A percentile compares a stretch with the other conserved stretches of the same genome.
phyloP scores from a whole-genome alignment of 2,888 invertebrate genomes.

The Tinea trinotella region DNA sequence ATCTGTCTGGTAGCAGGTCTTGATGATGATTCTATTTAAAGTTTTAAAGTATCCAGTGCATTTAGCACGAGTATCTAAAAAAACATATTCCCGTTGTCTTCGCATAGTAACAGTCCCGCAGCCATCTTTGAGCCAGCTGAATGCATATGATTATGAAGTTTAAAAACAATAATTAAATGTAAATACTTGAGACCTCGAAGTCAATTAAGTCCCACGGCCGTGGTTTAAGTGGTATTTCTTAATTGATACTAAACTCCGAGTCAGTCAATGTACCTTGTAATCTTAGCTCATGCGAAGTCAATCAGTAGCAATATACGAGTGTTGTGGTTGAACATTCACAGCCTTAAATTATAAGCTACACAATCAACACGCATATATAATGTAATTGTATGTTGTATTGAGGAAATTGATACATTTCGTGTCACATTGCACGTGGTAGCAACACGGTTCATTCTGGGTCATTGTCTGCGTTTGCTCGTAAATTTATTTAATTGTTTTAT shows the following conservation, averaged over 20 bases:
- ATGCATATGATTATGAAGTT: conserved; percentile 8
- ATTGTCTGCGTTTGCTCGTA: not conserved
- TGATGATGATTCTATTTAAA: too few species aligned
- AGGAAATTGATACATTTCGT: conserved; percentile 10
- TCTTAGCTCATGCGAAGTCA: conserved; percentile 19
- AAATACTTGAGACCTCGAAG: not conserved
- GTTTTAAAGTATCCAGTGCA: too few species aligned
- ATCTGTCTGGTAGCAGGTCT: too few species aligned
- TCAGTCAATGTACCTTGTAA: conserved; percentile 16
- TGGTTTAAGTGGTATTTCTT: conserved; percentile 15
- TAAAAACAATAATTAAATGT: conserved; percentile 8
- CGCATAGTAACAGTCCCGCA: not conserved
- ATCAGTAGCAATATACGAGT: conserved; percentile 22
- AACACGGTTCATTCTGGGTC: not conserved
- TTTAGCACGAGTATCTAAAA: too few species aligned
- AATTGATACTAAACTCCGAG: conserved; percentile 20
- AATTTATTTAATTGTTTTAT: not conserved
- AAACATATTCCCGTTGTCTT: not conserved
- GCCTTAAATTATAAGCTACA: conserved; percentile 32
- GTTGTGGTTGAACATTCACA: conserved; percentile 26
- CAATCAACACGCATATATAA: not conserved
- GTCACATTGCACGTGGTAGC: not conserved
- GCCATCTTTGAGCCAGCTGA: not conserved
- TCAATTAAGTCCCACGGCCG: not conserved
- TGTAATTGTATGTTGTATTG: not conserved